These are phyloP conservation scores for Oncorhynchus masou DNA, from an alignment of 2,113 vertebrate species.

Conservation along the genomic window DNA sequence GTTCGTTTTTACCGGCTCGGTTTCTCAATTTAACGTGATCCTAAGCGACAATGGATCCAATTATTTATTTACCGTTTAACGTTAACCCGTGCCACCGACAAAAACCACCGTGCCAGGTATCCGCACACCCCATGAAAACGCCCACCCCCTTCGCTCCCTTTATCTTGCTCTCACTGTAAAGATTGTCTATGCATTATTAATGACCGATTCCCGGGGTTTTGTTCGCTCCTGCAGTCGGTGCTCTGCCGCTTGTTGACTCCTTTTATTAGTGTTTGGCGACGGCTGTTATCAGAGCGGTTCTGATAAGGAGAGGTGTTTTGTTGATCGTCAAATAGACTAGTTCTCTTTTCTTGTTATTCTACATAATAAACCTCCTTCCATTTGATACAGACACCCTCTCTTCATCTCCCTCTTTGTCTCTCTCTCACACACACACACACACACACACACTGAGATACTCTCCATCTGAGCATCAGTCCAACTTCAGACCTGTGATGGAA, in stretches of 20 bases:
- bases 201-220: slow-evolving; percentile 63
- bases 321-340: neutral
- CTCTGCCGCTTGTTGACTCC: slow-evolving; percentile 44
- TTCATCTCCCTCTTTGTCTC: neutral
- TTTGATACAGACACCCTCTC: neutral
- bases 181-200: slow-evolving; percentile 72
- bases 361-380: neutral
- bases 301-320: neutral
- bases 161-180: slow-evolving; percentile 49
- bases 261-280: neutral
- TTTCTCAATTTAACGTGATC: neutral
- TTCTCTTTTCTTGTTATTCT: neutral
- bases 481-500: neutral
- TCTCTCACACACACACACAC: neutral
- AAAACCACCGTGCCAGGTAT: slow-evolving; percentile 18
- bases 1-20: neutral
- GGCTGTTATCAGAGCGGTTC: neutral
- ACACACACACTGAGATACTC: neutral
- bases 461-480: neutral
- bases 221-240: slow-evolving; percentile 43
- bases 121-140: slow-evolving; percentile 36
- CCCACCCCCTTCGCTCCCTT: neutral
- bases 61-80: slow-evolving; percentile 31
- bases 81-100: slow-evolving; percentile 24
- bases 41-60: neutral